Base-by-base conservation (phyloP, 1,140 invertebrate genomes). In the Diplogasteroides magnus region DNA sequence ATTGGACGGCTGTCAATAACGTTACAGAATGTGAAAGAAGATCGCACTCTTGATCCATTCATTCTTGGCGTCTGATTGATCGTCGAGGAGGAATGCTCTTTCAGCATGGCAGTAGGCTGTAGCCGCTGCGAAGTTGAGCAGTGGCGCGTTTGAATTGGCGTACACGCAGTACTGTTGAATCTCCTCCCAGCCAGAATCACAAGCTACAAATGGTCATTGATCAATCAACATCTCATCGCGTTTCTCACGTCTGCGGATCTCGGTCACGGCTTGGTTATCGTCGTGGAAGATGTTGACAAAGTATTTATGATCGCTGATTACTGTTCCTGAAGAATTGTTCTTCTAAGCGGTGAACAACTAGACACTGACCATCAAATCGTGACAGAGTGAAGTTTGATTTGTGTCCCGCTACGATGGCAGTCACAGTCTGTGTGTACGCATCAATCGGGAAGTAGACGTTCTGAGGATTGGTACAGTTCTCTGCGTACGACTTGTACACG, bases 371-470 rank as follows among this genome's bases (percentile, higher is more conserved):
- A n/a, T n/a, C n/a, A n/a, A n/a, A n/a, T n/a, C n/a, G n/a, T n/a
- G n/a, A n/a, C n/a, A n/a, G n/a, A 31, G 61, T 29, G 48, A 72
- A 37, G 15, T 3, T 61, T 15, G 68, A 65, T 23, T 72, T 63
- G 59, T 64, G 56, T 23, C 72, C 72, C 14, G 59, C 31, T 2
- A 48, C 48, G 28, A 37, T 62, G 15, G 74, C 23, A 26, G 48
- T 31, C 58, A 75, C 32, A 1, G 74, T 75, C 29, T 75, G 74
- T 28, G 72, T 57, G 64, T 67, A 74, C 2, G 74, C 64, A 58
- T 75, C 74, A 2, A 75, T 62, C 14, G 74, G 74, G 67, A 75
- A 66, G 59, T 74, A 75, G 28, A 71, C 59, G 19, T 32, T 3
- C 11, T 60, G n/a, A 60, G 27, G 31, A 31, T 65, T 48, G 27